Percentiles rank a stretch among this genome's conserved stretches.
phyloP scores from a whole-genome alignment of 2,113 vertebrate genomes.

The Tyrannus savana region DNA sequence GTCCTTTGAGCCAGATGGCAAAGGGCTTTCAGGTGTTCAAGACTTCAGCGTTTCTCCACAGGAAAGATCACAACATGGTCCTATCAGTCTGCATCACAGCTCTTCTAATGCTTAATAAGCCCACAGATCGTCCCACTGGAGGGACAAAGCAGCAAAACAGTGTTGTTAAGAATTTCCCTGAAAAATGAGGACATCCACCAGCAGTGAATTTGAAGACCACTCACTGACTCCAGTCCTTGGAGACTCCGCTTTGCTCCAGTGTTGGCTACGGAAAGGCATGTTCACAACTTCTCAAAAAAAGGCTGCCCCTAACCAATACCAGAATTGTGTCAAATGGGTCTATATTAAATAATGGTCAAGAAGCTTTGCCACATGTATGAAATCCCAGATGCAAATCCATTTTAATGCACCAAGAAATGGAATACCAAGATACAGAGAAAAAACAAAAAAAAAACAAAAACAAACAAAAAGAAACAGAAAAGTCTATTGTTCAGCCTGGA shows the following conservation, averaged over 20 bases:
- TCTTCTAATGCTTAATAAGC: background rate
- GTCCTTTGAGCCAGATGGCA: background rate
- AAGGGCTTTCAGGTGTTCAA: background rate
- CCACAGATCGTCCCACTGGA: background rate
- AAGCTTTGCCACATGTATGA: background rate
- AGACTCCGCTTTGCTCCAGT: background rate
- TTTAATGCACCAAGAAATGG: background rate
- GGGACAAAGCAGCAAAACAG: background rate
- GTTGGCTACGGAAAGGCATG: background rate
- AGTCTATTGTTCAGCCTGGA: conserved; percentile 4
- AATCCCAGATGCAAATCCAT: background rate
- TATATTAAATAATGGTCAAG: background rate
- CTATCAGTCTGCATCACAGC: background rate
- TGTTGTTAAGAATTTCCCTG: background rate
- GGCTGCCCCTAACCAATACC: background rate
- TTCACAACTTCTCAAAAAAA: background rate
- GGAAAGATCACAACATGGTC: background rate
- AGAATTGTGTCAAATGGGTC: background rate
- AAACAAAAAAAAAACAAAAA: accelerated
- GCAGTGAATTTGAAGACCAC: background rate
- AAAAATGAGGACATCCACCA: accelerated
- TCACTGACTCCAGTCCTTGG: background rate
- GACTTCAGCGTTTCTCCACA: background rate
- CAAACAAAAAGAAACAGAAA: background rate
- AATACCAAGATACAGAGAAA: background rate